phyloP scores from a whole-genome alignment of 2,888 invertebrate genomes.

The Margaritifera margaritifera region DNA sequence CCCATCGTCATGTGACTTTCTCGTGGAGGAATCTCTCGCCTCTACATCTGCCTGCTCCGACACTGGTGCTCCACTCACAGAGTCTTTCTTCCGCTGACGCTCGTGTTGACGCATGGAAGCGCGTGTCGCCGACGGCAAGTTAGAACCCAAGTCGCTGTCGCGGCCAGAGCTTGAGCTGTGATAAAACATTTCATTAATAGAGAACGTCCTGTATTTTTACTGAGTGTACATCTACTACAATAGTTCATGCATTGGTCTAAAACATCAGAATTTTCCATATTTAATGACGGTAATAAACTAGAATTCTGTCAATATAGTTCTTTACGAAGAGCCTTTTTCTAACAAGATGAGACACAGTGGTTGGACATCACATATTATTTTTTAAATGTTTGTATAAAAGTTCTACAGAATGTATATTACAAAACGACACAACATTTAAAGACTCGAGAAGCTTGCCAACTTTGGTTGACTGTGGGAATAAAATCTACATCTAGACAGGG shows the following conservation, averaged over 20 bases:
- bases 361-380: too few relatives aligned
- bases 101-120: slow-evolving; percentile 45
- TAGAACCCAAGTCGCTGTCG: slow-evolving; percentile 44
- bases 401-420: too few relatives aligned
- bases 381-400: background rate
- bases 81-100: slow-evolving; percentile 44
- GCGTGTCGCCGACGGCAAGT: slow-evolving; percentile 31
- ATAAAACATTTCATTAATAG: slow-evolving; percentile 26
- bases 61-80: slow-evolving; percentile 32
- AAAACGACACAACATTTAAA: too few relatives aligned
- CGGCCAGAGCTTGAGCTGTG: slow-evolving; percentile 56
- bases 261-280: too few relatives aligned
- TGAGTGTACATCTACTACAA: background rate
- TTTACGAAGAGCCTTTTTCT: background rate
- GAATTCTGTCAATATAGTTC: too few relatives aligned
- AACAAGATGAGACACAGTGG: too few relatives aligned
- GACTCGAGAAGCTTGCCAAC: too few relatives aligned
- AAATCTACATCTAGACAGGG: too few relatives aligned
- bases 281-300: too few relatives aligned
- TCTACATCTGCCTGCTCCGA: slow-evolving; percentile 29
- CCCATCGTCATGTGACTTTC: slow-evolving; percentile 41
- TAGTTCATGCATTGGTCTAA: slow-evolving; percentile 7
- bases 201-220: slow-evolving; percentile 4
- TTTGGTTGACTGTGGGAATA: too few relatives aligned
- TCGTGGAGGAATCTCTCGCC: slow-evolving; percentile 26